These are phyloP conservation scores for Halcyon smyrnensis DNA, from an alignment of 2,797 vertebrate species.

Conservation along the genomic window DNA sequence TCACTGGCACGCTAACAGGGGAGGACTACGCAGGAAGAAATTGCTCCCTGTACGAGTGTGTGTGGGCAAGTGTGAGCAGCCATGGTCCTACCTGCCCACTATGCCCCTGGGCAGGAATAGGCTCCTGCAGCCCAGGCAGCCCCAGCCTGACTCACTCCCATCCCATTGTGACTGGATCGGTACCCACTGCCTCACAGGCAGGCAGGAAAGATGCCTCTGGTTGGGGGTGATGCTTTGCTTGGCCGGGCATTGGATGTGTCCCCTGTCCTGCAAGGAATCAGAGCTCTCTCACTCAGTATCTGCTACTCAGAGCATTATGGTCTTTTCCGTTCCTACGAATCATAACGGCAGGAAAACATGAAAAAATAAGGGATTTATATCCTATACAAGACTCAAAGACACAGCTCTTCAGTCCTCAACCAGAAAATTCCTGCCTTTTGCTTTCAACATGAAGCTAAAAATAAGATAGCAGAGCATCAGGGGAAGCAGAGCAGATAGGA, in stretches of 20 bases:
- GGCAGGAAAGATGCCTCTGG: background rate
- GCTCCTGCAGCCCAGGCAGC: background rate
- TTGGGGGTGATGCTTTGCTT: accelerated
- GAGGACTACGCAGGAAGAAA: slow-evolving; percentile 38
- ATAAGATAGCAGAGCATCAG: background rate
- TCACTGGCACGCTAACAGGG: slow-evolving; percentile 52
- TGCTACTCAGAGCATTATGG: accelerated
- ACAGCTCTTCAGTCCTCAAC: background rate
- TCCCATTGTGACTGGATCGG: accelerated
- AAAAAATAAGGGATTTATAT: background rate
- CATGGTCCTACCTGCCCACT: background rate
- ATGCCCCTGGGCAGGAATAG: accelerated
- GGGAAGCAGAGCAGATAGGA: background rate
- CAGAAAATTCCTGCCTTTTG: slow-evolving; percentile 14
- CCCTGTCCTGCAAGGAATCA: accelerated
- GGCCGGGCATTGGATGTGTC: accelerated
- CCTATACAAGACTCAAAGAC: background rate
- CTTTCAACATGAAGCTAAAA: background rate
- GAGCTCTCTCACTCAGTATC: accelerated
- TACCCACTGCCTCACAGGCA: accelerated
- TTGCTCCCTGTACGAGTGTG: slow-evolving; percentile 26
- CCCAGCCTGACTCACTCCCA: accelerated
- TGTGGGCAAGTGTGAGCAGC: slow-evolving; percentile 33
- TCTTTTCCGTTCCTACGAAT: background rate
- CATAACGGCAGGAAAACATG: background rate